A percentile compares a stretch with the other conserved stretches of the same genome.
phyloP scores from a whole-genome alignment of 2,888 invertebrate genomes.

The Drosophila kanekoi region DNA sequence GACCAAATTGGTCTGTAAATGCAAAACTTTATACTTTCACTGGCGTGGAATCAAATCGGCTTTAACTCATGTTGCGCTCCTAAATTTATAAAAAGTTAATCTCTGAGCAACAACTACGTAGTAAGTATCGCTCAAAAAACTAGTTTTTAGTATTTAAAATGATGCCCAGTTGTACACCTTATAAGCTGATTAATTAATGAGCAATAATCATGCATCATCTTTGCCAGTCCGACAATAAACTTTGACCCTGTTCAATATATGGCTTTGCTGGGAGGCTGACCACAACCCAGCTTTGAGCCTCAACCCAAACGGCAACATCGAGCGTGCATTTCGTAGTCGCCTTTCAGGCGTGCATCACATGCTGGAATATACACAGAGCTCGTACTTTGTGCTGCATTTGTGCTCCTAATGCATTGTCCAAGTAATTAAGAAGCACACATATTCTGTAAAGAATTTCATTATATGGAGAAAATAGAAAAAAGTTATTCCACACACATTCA shows the following conservation, averaged over 20 bases:
- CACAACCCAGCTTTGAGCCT: background rate
- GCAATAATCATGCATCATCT: slow-evolving; percentile 25
- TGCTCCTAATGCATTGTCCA: background rate
- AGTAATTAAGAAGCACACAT: background rate
- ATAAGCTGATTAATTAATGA: slow-evolving; percentile 21
- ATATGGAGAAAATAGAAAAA: too few species aligned
- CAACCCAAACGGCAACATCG: background rate
- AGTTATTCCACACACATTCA: too few species aligned
- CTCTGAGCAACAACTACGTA: too few species aligned
- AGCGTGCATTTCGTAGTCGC: slow-evolving; percentile 28
- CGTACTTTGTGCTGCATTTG: slow-evolving; percentile 25
- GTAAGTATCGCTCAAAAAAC: too few species aligned
- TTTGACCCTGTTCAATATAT: slow-evolving; percentile 2
- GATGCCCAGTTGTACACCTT: background rate
- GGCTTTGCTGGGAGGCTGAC: background rate
- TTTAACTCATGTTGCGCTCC: too few species aligned
- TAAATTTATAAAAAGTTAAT: too few species aligned
- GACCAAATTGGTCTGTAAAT: too few species aligned
- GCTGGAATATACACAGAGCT: background rate
- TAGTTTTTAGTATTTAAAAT: background rate
- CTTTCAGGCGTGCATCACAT: slow-evolving; percentile 38
- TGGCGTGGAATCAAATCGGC: too few species aligned
- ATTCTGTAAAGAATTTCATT: too few species aligned
- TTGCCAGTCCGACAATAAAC: slow-evolving; percentile 19
- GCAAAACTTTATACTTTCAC: too few species aligned